Base-by-base conservation (phyloP, 2,888 invertebrate species). In the Lysandra bellargus region DNA sequence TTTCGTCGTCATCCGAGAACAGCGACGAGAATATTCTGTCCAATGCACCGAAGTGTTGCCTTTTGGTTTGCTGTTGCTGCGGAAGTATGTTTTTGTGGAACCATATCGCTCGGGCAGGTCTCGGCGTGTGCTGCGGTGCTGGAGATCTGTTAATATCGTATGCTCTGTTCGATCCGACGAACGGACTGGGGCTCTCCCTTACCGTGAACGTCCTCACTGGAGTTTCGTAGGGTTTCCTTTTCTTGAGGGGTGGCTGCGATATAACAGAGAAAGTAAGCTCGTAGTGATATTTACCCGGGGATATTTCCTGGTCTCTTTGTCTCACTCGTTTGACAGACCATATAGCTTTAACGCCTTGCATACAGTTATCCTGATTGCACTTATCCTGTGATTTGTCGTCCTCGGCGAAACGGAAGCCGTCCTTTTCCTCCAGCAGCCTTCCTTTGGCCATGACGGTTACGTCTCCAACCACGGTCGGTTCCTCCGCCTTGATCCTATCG, bases 311-410 rank as follows among this genome's bases (percentile, higher is more conserved):
- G 83, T 96, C 96, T 80, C 96, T 93, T 87, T 97, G 97, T 72
- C 96, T 90, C 78, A 96, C 95, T 78, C 96, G 95, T 88, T 96
- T 96, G 4, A 97, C 96, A 0, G 96, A 95, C 97, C 97, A 97
- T 80, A 96, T 87, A 0, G 97, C 96, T 84, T 95, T 92, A 4
- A 96, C 92, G 60, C 91, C 92, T 81, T 95, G 92, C 83, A 90
- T 92, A 81, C 95, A 95, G 82, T 92, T 92, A 49, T 95, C 93
- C 72, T 94, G 86, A 37, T 81, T 83, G 83, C 93, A 93, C 80
- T 89, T 91, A 72, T 88, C 87, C 80, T 86, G 87, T 1, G 87
- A 84, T 75, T 83, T 85, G 64, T 92, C 89, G 80, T 93, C 93
- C 85, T 96, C 96, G 0, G 95, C 88, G 84, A 97, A 96, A 69